These are phyloP conservation scores for Lamellibrachia satsuma DNA, from an alignment of 2,888 invertebrate species.

Conservation along the genomic window DNA sequence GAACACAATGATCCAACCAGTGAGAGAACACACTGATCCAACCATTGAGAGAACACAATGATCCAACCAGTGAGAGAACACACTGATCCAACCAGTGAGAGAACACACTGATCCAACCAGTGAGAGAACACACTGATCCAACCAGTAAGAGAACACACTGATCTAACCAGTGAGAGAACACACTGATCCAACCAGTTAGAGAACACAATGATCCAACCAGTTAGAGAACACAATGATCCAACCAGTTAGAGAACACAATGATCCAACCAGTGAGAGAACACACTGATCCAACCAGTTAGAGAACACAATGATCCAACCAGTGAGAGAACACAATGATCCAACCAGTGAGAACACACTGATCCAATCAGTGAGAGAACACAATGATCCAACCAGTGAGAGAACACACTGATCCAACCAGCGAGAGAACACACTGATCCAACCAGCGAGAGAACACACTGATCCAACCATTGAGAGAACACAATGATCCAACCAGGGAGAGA, in stretches of 20 bases:
- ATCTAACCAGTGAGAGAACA: neutral
- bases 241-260: neutral
- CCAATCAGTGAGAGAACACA: too few species aligned
- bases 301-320: neutral
- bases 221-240: neutral
- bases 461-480: too few species aligned
- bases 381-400: too few species aligned
- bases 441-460: too few species aligned
- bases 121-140: neutral
- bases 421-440: too few species aligned
- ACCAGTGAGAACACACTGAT: too few species aligned
- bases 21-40: neutral
- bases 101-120: neutral
- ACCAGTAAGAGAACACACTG: neutral
- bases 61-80: neutral
- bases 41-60: neutral
- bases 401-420: too few species aligned
- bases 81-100: neutral
- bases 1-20: neutral
- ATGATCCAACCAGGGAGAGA: too few species aligned
- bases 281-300: neutral
- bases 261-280: neutral
- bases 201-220: neutral
- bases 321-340: neutral
- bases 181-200: neutral